These are phyloP conservation scores for Mormyrus proboscirostris DNA, from an alignment of 2,797 vertebrate genomes.

Conservation along the genomic window DNA sequence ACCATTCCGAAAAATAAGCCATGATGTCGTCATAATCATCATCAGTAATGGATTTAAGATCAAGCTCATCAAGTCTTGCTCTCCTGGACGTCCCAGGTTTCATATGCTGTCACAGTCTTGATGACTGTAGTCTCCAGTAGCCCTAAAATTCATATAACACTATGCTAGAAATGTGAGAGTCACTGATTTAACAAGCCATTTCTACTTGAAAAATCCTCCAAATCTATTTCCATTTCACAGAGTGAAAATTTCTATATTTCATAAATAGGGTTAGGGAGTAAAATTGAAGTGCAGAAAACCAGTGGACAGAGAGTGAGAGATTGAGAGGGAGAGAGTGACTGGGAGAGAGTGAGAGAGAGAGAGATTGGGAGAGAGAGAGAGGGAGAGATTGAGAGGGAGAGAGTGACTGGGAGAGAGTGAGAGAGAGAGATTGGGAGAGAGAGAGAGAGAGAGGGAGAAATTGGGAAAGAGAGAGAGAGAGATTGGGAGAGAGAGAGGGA, in stretches of 20 bases:
- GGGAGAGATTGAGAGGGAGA: neutral
- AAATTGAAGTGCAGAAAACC: neutral
- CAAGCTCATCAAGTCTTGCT: neutral
- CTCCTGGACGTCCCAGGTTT: neutral
- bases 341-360: neutral
- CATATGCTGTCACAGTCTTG: neutral
- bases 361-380: neutral
- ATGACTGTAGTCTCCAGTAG: neutral
- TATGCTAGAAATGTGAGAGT: neutral
- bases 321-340: neutral
- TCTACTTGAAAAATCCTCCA: neutral
- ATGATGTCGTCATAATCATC: neutral
- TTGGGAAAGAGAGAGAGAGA: neutral
- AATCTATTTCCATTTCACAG: neutral
- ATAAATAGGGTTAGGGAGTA: neutral
- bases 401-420: too few relatives aligned
- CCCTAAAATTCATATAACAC: neutral
- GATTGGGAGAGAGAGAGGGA: neutral
- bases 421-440: neutral
- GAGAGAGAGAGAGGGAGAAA: neutral
- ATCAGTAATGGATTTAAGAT: neutral
- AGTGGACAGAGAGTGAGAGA: neutral
- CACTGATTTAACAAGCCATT: neutral
- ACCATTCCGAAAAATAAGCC: neutral
- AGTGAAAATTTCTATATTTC: neutral